Evolutionary conservation across 1,140 invertebrate species (phyloP).

Genomic region (Cataglyphis hispanica): DNA sequence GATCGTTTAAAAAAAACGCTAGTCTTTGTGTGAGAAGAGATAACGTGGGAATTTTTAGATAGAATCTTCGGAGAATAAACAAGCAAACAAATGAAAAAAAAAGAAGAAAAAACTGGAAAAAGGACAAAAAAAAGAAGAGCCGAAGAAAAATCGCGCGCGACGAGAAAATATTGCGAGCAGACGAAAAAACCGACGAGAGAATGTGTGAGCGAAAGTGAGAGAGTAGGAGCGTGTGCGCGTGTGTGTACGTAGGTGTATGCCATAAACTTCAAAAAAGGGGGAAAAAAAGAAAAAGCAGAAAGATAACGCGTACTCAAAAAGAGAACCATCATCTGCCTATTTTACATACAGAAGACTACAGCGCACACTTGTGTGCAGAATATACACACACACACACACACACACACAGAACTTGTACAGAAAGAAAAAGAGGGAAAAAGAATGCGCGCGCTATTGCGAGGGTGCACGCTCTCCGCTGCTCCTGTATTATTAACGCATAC

Average conservation of each 20-base stretch:
- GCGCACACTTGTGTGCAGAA: background rate
- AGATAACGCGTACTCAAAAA: slow-evolving; percentile 32
- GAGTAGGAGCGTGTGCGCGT: slow-evolving; percentile 42
- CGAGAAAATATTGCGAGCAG: slow-evolving; percentile 24
- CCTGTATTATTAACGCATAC: slow-evolving; percentile 64
- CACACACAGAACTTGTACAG: slow-evolving; percentile 69
- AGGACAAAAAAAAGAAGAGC: slow-evolving; percentile 7
- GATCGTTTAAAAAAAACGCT: slow-evolving; percentile 83
- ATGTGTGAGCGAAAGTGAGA: slow-evolving; percentile 55
- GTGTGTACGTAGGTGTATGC: slow-evolving; percentile 70
- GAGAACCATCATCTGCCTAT: slow-evolving; percentile 77
- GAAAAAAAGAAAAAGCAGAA: slow-evolving; percentile 59
- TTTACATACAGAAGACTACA: slow-evolving; percentile 54
- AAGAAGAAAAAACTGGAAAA: slow-evolving; percentile 48
- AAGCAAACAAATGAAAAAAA: slow-evolving; percentile 73
- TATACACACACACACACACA: slow-evolving; percentile 27
- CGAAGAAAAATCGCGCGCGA: slow-evolving; percentile 35
- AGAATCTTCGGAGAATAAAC: slow-evolving; percentile 78
- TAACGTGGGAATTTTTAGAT: slow-evolving; percentile 82
- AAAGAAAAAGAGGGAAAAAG: slow-evolving; percentile 68
- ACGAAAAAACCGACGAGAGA: slow-evolving; percentile 44
- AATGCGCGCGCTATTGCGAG: slow-evolving; percentile 74
- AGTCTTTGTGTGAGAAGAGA: slow-evolving; percentile 82
- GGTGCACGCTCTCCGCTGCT: slow-evolving; percentile 73
- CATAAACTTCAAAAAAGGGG: slow-evolving; percentile 66